These are phyloP conservation scores for Tenrec ecaudatus DNA, from an alignment of 2,113 vertebrate species.

Conservation along the genomic window DNA sequence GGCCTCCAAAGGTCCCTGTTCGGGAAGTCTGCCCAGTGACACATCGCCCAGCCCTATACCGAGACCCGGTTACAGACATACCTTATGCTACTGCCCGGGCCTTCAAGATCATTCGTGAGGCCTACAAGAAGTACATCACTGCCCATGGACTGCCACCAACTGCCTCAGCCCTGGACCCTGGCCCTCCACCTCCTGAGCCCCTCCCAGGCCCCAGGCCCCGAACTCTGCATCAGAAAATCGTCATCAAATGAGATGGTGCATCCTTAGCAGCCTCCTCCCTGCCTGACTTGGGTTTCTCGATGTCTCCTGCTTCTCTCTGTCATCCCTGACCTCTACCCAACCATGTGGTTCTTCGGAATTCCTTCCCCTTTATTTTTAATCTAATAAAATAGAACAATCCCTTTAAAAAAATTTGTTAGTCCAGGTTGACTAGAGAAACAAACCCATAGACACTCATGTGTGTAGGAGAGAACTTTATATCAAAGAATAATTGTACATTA, in stretches of 20 bases:
- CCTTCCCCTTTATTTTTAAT: background rate
- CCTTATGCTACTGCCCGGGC: conserved; percentile 94
- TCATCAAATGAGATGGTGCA: conserved; percentile 88
- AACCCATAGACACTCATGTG: too few species aligned
- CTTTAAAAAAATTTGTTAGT: background rate
- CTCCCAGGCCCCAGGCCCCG: conserved; percentile 81
- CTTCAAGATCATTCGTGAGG: conserved; percentile 97
- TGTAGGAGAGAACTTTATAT: too few species aligned
- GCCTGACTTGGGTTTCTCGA: background rate
- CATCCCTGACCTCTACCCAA: background rate
- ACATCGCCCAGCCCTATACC: conserved; percentile 93
- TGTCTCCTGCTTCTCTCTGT: background rate
- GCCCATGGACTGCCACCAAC: conserved; percentile 94
- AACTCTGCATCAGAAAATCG: conserved; percentile 90
- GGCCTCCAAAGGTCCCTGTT: conserved; percentile 86
- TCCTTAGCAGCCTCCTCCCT: conserved; percentile 66
- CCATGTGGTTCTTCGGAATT: background rate
- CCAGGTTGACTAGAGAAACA: too few species aligned
- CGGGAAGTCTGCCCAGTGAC: conserved; percentile 96
- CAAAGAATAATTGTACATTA: too few species aligned
- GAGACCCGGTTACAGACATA: conserved; percentile 97
- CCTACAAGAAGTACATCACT: conserved; percentile 96
- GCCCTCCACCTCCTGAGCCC: conserved; percentile 49
- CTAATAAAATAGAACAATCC: conserved; percentile 75
- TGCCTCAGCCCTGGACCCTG: conserved; percentile 83